Conservation (phyloP, 2,797 vertebrate genomes). For the Artibeus lituratus region DNA sequence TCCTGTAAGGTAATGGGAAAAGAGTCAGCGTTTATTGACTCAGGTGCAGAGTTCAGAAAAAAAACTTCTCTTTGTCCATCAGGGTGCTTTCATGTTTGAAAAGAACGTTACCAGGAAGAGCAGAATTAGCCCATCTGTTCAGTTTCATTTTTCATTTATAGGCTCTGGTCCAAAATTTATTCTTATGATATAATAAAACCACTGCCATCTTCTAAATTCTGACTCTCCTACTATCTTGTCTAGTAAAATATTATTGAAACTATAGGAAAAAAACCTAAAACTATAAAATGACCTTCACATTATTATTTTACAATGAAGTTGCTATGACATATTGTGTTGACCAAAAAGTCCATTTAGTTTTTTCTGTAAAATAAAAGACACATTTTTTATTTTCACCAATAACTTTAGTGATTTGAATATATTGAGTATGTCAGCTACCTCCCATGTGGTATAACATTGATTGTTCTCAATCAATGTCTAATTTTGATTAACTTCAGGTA, state of each 20-base stretch:
- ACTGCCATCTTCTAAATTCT: conserved; percentile 53
- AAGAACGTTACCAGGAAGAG: conserved; percentile 60
- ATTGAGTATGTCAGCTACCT: neutral
- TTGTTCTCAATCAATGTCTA: neutral
- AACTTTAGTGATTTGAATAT: neutral
- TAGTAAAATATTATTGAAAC: conserved; percentile 7
- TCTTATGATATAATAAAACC: neutral
- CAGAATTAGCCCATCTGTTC: conserved; percentile 74
- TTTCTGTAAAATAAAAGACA: neutral
- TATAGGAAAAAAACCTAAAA: neutral
- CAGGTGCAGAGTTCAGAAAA: conserved; percentile 57
- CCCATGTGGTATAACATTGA: neutral
- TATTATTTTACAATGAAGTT: neutral
- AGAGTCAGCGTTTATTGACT: conserved; percentile 42
- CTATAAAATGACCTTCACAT: neutral
- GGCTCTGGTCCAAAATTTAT: conserved; percentile 39
- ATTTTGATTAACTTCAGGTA: neutral
- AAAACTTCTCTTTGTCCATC: conserved; percentile 55
- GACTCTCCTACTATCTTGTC: neutral
- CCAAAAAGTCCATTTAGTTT: neutral
- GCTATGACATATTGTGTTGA: neutral
- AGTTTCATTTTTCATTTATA: conserved; percentile 60
- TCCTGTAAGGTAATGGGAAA: conserved; percentile 21
- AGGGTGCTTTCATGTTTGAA: conserved; percentile 61
- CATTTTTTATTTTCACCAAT: neutral